Percentiles rank a stretch among this genome's conserved stretches.
These are phyloP conservation scores for Drosophila hamatofila DNA, from an alignment of 2,888 invertebrate species.

Conservation along the genomic window DNA sequence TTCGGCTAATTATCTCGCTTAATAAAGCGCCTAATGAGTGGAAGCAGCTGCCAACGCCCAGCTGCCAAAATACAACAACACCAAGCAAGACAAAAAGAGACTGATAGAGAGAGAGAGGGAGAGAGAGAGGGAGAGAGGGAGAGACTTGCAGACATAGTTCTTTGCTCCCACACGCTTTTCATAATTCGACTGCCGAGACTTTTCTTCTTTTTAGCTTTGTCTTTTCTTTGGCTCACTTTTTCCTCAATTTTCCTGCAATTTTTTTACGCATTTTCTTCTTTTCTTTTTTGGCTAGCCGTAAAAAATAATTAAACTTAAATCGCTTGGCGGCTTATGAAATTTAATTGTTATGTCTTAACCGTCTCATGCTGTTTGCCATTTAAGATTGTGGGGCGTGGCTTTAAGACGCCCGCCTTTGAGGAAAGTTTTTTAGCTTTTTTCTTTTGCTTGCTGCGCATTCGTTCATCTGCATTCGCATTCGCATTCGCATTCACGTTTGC, in stretches of 20 bases:
- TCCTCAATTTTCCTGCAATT: not conserved
- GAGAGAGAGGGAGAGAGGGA: not conserved
- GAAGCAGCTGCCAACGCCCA: slow-evolving; percentile 80
- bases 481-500: slow-evolving; percentile 19
- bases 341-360: slow-evolving; percentile 64
- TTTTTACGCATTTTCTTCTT: not conserved
- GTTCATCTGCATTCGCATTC: slow-evolving; percentile 42
- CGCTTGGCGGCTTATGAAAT: slow-evolving; percentile 64
- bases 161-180: slow-evolving; percentile 36
- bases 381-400: slow-evolving; percentile 33
- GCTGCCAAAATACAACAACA: slow-evolving; percentile 58
- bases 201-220: slow-evolving; percentile 32
- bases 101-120: not conserved
- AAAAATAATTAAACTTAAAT: slow-evolving; percentile 69
- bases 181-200: slow-evolving; percentile 35
- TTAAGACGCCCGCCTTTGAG: slow-evolving; percentile 35
- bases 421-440: slow-evolving; percentile 7
- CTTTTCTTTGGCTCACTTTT: slow-evolving; percentile 31
- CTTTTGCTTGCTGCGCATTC: slow-evolving; percentile 22
- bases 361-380: slow-evolving; percentile 8
- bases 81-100: not conserved
- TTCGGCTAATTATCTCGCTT: slow-evolving; percentile 82
- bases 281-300: slow-evolving; percentile 21
- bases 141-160: slow-evolving; percentile 1
- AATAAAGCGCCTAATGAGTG: slow-evolving; percentile 82